A percentile compares a stretch with the other conserved stretches of the same genome.
Evolutionary conservation across 2,113 vertebrate species (phyloP).

Genomic region (rabbit (Oryctolagus cuniculus)): mOryCun1.1 NC_091432.1:8439501-8440000

Average conservation of each 20-base stretch:
- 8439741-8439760: background rate
- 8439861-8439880: too few relatives aligned
- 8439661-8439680: too few relatives aligned
- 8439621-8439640: slow-evolving; percentile 83
- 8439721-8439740: background rate
- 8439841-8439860: background rate
- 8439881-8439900: too few relatives aligned
- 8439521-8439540: slow-evolving; percentile 85
- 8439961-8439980: background rate
- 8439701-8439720: too few relatives aligned
- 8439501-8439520: slow-evolving; percentile 84
- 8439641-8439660: slow-evolving; percentile 88
- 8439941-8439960: background rate
- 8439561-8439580: slow-evolving; percentile 72
- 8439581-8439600: slow-evolving; percentile 88
- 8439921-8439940: background rate
- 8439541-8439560: slow-evolving; percentile 87
- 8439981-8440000: background rate
- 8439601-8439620: slow-evolving; percentile 79
- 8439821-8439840: background rate
- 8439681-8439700: slow-evolving; percentile 86
- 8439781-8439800: background rate
- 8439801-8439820: background rate
- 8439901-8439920: background rate
- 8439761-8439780: background rate